Conservation (phyloP, 2,113 vertebrate genomes). For the Raja brachyura region DNA sequence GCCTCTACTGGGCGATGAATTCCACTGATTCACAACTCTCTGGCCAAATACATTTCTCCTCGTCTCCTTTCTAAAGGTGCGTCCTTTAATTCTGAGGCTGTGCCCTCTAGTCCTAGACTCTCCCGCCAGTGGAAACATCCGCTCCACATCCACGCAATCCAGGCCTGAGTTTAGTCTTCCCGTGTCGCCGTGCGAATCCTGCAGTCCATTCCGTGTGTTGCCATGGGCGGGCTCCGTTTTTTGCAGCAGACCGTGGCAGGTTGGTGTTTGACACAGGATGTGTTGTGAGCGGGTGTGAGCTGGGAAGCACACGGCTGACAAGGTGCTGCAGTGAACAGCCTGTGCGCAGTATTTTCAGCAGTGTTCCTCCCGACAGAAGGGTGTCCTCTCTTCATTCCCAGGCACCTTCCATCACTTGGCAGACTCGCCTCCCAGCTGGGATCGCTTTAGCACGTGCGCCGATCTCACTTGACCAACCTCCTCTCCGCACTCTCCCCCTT, state of each 20-base stretch:
- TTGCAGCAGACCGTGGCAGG: not conserved
- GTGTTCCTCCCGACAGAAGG: constrained; percentile 4
- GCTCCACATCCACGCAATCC: too few relatives aligned
- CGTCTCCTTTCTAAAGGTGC: too few relatives aligned
- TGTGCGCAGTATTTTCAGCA: not conserved
- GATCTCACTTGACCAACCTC: not conserved
- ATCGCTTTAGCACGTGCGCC: not conserved
- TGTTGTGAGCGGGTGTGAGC: constrained; percentile 8
- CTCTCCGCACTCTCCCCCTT: not conserved
- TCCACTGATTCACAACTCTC: too few relatives aligned
- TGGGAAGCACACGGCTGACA: not conserved
- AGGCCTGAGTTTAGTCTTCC: not conserved
- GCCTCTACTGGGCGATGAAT: too few relatives aligned
- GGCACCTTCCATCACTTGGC: not conserved
- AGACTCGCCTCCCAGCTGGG: not conserved
- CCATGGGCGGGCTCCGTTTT: not conserved
- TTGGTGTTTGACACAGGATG: constrained; percentile 10
- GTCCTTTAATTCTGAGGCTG: too few relatives aligned
- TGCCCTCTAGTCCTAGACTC: too few relatives aligned
- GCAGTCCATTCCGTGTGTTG: constrained; percentile 1
- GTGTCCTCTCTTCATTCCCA: constrained; percentile 10
- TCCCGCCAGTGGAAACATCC: too few relatives aligned
- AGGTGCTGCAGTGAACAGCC: constrained; percentile 23
- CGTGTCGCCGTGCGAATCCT: not conserved
- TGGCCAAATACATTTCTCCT: too few relatives aligned